Evolutionary conservation across 2,888 invertebrate species (phyloP).

Genomic region (Caenorhabditis sp.): DNA sequence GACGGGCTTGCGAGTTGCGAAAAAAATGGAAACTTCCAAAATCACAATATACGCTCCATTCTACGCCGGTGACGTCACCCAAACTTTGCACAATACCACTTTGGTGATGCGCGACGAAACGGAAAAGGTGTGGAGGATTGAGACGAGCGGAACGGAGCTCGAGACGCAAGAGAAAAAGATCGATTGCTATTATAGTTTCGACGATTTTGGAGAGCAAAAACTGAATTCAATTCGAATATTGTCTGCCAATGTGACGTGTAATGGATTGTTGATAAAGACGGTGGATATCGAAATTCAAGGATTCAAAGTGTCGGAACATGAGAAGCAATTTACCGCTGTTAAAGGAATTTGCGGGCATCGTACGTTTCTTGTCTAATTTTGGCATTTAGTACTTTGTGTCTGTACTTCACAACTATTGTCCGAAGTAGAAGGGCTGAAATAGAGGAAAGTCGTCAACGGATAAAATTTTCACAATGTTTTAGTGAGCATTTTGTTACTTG

Average conservation of each 20-base stretch:
- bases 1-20: not conserved
- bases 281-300: not conserved
- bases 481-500: too few relatives aligned
- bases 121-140: not conserved
- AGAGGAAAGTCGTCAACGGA: too few relatives aligned
- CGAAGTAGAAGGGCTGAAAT: too few relatives aligned
- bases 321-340: too few relatives aligned
- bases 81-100: not conserved
- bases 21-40: not conserved
- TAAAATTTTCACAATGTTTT: not conserved
- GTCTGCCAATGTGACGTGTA: too few relatives aligned
- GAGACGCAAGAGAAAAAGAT: not conserved
- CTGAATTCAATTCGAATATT: not conserved
- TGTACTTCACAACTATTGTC: not conserved
- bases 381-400: too few relatives aligned
- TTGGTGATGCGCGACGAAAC: not conserved
- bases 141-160: not conserved
- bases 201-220: not conserved
- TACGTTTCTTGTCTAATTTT: not conserved
- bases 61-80: too few relatives aligned
- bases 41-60: not conserved
- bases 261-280: too few relatives aligned
- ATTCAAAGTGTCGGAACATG: too few relatives aligned
- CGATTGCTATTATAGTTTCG: not conserved
- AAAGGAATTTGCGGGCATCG: slow-evolving; percentile 18